phyloP scores from a whole-genome alignment of 2,888 invertebrate species.

The Autographa pulchrina region DNA sequence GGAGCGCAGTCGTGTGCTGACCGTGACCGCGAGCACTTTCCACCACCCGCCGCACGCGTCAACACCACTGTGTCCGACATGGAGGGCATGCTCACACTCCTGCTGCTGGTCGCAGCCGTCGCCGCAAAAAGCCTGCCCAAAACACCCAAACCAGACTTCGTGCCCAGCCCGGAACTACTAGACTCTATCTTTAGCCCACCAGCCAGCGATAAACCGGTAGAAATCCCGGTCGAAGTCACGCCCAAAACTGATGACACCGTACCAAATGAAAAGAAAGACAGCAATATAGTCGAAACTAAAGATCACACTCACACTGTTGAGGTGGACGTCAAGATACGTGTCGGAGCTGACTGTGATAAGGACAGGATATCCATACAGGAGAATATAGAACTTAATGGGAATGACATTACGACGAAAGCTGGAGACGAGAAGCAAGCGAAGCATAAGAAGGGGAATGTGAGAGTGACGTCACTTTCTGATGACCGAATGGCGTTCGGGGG shows the following conservation, averaged over 20 bases:
- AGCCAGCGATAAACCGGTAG: background rate
- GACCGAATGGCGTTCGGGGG: slow-evolving; percentile 24
- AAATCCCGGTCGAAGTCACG: background rate
- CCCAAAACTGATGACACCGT: background rate
- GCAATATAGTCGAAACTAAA: background rate
- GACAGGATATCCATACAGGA: background rate
- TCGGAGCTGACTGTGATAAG: background rate
- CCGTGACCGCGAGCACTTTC: slow-evolving; percentile 28
- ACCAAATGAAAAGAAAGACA: slow-evolving; percentile 16
- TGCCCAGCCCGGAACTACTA: slow-evolving; percentile 13
- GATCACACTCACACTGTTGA: slow-evolving; percentile 1
- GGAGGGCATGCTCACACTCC: slow-evolving; percentile 22
- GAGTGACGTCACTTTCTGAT: background rate
- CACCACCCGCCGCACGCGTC: no score
- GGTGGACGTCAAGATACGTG: slow-evolving; percentile 14
- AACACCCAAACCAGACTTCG: slow-evolving; percentile 6
- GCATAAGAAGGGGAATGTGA: background rate
- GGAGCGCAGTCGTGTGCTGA: slow-evolving; percentile 23
- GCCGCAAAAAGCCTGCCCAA: slow-evolving; percentile 13
- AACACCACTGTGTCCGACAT: slow-evolving; percentile 7
- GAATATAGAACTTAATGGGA: background rate
- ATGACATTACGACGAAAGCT: background rate
- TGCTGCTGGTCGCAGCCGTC: slow-evolving; percentile 12
- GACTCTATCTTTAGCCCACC: slow-evolving; percentile 1
- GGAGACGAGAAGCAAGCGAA: background rate